Evolutionary conservation across 2,888 invertebrate species (phyloP), one percentile per base, ranked within the genome.

Genomic region (Parnassius mnemosyne): DNA sequence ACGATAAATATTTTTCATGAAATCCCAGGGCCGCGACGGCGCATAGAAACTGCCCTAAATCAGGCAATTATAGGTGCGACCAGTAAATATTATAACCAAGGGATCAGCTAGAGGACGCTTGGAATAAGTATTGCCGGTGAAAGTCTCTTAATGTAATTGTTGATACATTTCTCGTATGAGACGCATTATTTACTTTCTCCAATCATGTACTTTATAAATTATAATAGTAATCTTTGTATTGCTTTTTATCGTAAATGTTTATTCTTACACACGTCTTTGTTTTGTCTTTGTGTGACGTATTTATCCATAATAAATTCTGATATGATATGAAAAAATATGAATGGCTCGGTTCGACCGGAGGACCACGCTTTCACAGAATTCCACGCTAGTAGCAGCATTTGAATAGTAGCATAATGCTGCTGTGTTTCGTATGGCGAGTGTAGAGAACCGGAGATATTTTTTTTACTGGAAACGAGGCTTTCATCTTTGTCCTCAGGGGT

Each of bases 1-100:
- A 78, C 87, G 75, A 90, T 90, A 90, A 89, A 91, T 91, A 90
- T 90, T 87, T 88, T 84, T 83, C 85, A 85, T 85, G 87, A 86
- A 89, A 87, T 88, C 89, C 85, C 77, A 71, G 75, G 77, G 71
- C 80, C 76, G 74, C 77, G 77, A 76, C 75, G 75, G 69, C 84
- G 90, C 89, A 91, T 91, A 85, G 86, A 89, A 90, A 91, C 87
- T 77, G 87, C 87, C 76, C 78, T 84, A 85, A 90, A 91, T 84
- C 82, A 90, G 90, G 87, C 91, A 87, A 89, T 90, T 88, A 89
- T 86, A 87, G 89, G 87, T 85, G 88, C 79, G 81, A 79, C 81
- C 81, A 85, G 88, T 84, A 84, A 84, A 84, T 86, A 86, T 85
- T 83, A 84, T 85, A 85, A 85, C 81, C 77, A 77, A 77, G 84